These are phyloP conservation scores for Criorhina ranunculi DNA, from an alignment of 2,888 invertebrate genomes.

Conservation along the genomic window DNA sequence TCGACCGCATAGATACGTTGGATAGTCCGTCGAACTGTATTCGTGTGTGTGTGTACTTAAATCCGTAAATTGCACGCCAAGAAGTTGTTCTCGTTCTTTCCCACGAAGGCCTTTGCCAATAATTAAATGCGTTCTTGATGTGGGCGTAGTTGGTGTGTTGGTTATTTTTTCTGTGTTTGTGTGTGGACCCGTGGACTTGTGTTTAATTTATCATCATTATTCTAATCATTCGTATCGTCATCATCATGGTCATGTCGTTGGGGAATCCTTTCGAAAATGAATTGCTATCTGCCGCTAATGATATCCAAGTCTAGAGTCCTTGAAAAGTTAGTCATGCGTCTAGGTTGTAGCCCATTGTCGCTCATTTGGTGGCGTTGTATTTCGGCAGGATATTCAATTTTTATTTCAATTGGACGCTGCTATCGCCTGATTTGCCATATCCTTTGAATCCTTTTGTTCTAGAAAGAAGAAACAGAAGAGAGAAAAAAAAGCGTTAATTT, in stretches of 20 bases:
- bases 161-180: conserved; percentile 11
- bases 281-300: conserved; percentile 73
- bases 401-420: conserved; percentile 36
- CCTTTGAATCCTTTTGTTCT: background rate
- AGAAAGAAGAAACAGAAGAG: conserved; percentile 21
- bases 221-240: conserved; percentile 56
- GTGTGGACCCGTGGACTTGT: conserved; percentile 22
- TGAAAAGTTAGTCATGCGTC: conserved; percentile 71
- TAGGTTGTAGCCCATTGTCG: conserved; percentile 55
- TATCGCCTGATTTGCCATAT: conserved; percentile 17
- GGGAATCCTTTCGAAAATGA: conserved; percentile 37
- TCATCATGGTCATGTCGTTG: conserved; percentile 16
- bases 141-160: conserved; percentile 4
- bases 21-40: conserved; percentile 19
- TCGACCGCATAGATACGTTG: conserved; percentile 47
- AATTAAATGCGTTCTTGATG: conserved; percentile 15
- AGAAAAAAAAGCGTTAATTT: conserved; percentile 17
- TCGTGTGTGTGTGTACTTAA: conserved; percentile 1
- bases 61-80: conserved; percentile 17
- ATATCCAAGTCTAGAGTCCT: conserved; percentile 58
- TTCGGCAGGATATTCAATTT: conserved; percentile 33
- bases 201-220: conserved; percentile 69
- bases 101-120: conserved; percentile 2
- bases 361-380: conserved; percentile 73
- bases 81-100: conserved; percentile 9